Percentiles rank a stretch among this genome's conserved stretches.
Conservation (phyloP, 2,113 vertebrate species). For the Ictalurus punctatus region DNA sequence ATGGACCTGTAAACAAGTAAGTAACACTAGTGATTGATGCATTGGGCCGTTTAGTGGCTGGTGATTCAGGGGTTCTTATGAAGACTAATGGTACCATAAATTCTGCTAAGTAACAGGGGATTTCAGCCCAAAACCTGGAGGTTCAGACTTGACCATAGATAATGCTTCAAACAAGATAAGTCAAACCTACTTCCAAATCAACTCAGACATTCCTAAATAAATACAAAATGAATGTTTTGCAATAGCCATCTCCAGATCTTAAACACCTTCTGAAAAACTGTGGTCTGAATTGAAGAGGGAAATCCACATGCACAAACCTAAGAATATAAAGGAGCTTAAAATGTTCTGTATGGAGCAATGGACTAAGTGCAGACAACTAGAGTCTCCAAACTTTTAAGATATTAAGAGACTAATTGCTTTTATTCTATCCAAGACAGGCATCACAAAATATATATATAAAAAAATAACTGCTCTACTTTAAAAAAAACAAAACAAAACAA, state of each 20-base stretch:
- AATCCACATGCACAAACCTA: not conserved
- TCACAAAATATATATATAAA: not conserved
- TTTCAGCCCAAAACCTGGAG: not conserved
- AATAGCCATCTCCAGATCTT: not conserved
- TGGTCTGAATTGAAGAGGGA: not conserved
- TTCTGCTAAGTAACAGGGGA: not conserved
- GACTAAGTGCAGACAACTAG: not conserved
- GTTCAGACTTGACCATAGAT: not conserved
- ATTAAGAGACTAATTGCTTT: not conserved
- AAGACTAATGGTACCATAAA: not conserved
- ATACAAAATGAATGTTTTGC: not conserved
- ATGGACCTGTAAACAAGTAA: not conserved
- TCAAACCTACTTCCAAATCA: not conserved
- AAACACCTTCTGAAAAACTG: not conserved
- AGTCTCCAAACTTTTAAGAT: not conserved
- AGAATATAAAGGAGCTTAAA: not conserved
- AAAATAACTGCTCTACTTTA: not conserved
- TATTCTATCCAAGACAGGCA: not conserved
- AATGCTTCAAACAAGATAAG: not conserved
- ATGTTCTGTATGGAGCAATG: not conserved
- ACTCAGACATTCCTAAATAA: not conserved
- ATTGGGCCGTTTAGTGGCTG: not conserved
- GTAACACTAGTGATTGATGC: not conserved
- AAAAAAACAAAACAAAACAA: too few species aligned
- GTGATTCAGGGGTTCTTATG: not conserved